phyloP scores from a whole-genome alignment of 2,888 invertebrate species.

The Nemapogon koenigi region DNA sequence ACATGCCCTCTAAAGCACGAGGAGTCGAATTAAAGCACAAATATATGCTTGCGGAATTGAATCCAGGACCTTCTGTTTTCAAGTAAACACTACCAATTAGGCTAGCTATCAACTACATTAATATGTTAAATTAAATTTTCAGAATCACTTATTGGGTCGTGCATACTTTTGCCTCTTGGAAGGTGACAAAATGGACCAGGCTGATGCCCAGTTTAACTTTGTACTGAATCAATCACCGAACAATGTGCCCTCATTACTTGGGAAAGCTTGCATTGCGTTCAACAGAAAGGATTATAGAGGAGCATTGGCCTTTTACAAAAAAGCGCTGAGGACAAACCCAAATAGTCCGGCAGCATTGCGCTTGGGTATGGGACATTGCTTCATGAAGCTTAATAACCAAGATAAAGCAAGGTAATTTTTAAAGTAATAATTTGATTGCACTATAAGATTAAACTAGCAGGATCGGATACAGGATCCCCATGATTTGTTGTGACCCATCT shows the following conservation, averaged over 20 bases:
- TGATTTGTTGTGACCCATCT: too few species aligned
- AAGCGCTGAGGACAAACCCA: constrained; percentile 94
- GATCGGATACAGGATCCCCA: too few species aligned
- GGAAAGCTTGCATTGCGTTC: constrained; percentile 99
- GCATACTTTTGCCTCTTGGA: constrained; percentile 98
- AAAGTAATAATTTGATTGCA: too few species aligned
- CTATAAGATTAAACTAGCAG: too few species aligned
- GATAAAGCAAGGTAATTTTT: constrained; percentile 93
- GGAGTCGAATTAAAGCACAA: too few species aligned
- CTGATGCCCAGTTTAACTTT: constrained; percentile 99
- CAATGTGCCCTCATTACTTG: constrained; percentile 95
- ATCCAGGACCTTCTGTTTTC: too few species aligned
- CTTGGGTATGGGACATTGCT: constrained; percentile 98
- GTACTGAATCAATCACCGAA: constrained; percentile 94
- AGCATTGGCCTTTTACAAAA: constrained; percentile 97
- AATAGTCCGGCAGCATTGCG: constrained; percentile 96
- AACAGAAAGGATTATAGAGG: constrained; percentile 96
- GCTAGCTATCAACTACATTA: neutral
- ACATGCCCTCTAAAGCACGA: too few species aligned
- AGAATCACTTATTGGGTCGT: constrained; percentile 96
- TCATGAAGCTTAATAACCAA: constrained; percentile 92
- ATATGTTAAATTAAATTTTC: constrained; percentile 19
- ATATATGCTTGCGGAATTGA: too few species aligned
- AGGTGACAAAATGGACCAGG: constrained; percentile 99
- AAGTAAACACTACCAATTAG: neutral